These are phyloP conservation scores for Pelvicachromis taeniatus DNA, from an alignment of 2,113 vertebrate genomes.

Conservation along the genomic window DNA sequence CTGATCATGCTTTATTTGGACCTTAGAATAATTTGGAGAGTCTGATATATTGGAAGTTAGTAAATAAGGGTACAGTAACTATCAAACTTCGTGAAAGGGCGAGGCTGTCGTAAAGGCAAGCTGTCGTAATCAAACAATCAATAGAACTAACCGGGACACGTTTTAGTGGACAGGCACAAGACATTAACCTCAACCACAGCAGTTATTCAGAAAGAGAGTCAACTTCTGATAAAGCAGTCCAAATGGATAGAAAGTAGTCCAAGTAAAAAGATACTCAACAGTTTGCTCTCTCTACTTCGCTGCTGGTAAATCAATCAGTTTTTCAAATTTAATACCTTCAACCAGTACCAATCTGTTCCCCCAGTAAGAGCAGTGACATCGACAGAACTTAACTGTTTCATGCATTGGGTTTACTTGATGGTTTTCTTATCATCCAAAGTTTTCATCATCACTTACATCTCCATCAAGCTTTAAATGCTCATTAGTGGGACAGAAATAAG, in stretches of 20 bases:
- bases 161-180: not conserved
- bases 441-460: not conserved
- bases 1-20: not conserved
- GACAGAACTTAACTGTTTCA: not conserved
- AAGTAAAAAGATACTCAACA: not conserved
- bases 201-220: not conserved
- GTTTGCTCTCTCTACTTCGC: not conserved
- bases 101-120: not conserved
- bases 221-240: not conserved
- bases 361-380: not conserved
- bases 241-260: not conserved
- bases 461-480: not conserved
- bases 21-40: not conserved
- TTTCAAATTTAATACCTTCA: not conserved
- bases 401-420: not conserved
- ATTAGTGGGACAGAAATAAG: not conserved
- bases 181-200: not conserved
- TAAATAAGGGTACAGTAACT: not conserved
- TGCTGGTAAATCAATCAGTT: not conserved
- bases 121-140: not conserved
- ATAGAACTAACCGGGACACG: not conserved
- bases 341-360: not conserved
- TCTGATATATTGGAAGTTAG: not conserved
- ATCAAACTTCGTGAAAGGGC: not conserved
- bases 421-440: not conserved